Base-by-base conservation (phyloP, 2,113 vertebrate species). In the Conger conger region DNA sequence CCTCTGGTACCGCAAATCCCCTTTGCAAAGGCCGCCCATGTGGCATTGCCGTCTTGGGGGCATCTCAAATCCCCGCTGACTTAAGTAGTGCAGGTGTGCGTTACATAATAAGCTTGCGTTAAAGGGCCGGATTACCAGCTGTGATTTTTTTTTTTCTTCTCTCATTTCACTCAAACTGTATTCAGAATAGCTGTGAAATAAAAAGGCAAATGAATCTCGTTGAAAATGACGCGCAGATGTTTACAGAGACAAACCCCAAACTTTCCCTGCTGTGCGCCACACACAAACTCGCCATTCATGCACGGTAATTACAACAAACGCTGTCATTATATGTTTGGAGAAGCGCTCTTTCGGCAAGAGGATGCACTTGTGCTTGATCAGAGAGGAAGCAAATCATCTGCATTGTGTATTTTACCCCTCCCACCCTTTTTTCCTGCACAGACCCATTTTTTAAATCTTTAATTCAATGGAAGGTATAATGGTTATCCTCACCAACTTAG, bases 301-400 rank as follows among this genome's bases (percentile, higher is more conserved):
- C 20, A 30, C 30, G 68, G 68, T 73, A 73, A 73, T 73, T 73
- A 73, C n/a, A 73, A 73, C 68, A 73, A 73, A 73, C 27, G 68
- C 68, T 73, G 68, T 73, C 68, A 73, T 73, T 73, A 73, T 33
- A 27, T 11, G 68, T 33, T 73, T 27, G 68, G 27, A 33, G 68
- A 73, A 33, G 27, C 68, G 68, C 68, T 73, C n/a, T 73, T 73
- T 73, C 11, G n/a, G 68, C 27, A 9, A 73, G 27, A 73, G n/a
- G 68, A 73, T 13, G 68, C 68, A 30, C 68, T 73, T 27, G 27
- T 33, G 68, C n/a, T 73, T 73, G 68, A 73, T 73, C 68, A 13
- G 68, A 33, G 68, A 73, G 68, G 68, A 73, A n/a, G 68, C 68
- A 73, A 73, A 73, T 73, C 68, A 73, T 73, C 68, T 33, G 68